Conservation (phyloP, 92 coral and sea anemone genomes). For the Phenganax stokvisi region DNA sequence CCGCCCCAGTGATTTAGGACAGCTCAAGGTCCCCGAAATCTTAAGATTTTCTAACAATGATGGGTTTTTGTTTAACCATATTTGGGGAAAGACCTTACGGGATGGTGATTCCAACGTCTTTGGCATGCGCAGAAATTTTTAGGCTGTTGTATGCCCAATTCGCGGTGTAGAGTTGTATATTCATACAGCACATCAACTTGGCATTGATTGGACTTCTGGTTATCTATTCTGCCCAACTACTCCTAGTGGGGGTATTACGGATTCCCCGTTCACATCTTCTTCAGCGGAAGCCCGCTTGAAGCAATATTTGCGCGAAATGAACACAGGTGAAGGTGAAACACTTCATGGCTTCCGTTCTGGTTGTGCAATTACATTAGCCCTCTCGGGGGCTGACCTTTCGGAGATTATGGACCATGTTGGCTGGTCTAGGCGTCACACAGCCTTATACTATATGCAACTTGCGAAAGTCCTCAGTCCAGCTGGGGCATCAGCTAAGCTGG, state of each 20-base stretch:
- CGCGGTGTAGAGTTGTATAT: constrained; percentile 48
- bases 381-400: background rate
- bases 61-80: constrained; percentile 55
- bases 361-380: background rate
- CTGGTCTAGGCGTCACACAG: too few species aligned
- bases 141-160: constrained; percentile 47
- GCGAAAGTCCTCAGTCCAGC: too few species aligned
- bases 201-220: constrained; percentile 44
- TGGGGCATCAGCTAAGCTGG: too few species aligned
- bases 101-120: constrained; percentile 45
- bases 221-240: constrained; percentile 48
- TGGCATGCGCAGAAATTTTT: constrained; percentile 48
- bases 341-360: constrained; percentile 49
- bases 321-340: constrained; percentile 54
- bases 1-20: constrained; percentile 48
- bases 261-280: constrained; percentile 46
- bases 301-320: constrained; percentile 41
- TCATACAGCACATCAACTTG: constrained; percentile 43
- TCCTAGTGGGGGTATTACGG: constrained; percentile 41
- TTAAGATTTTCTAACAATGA: constrained; percentile 54
- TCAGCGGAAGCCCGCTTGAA: constrained; percentile 50
- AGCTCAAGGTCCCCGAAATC: constrained; percentile 46
- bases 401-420: too few species aligned
- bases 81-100: constrained; percentile 50
- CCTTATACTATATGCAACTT: too few species aligned